Evolutionary conservation across 2,113 vertebrate species (phyloP).

Genomic region (Scomber colias): DNA sequence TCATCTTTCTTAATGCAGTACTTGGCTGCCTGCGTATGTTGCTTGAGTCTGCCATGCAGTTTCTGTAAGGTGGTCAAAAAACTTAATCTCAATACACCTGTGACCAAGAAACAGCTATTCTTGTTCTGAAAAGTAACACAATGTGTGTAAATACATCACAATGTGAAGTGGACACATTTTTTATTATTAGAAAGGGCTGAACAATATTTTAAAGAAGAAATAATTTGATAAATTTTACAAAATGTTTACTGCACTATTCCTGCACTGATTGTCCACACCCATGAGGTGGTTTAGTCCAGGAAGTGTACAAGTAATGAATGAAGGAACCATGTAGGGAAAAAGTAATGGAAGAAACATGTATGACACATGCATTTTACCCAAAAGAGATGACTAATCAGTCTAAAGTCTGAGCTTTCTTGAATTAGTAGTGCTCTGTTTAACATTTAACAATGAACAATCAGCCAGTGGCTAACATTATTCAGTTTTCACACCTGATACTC

Average conservation of each 20-base stretch:
- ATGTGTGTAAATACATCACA: no score
- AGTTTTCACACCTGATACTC: neutral
- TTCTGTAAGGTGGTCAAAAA: neutral
- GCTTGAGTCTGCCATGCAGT: slow-evolving; percentile 1
- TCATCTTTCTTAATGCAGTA: neutral
- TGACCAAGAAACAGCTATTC: neutral
- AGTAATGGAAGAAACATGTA: neutral
- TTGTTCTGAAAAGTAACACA: neutral
- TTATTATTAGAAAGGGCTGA: neutral
- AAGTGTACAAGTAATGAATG: neutral
- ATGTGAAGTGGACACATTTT: neutral
- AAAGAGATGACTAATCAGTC: neutral
- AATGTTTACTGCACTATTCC: slow-evolving; percentile 10
- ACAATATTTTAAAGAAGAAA: neutral
- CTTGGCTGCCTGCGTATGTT: slow-evolving; percentile 20
- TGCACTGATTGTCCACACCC: slow-evolving; percentile 24
- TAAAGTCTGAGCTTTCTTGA: no score
- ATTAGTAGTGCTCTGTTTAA: no score
- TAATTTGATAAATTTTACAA: neutral
- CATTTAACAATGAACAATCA: no score
- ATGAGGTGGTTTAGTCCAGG: neutral
- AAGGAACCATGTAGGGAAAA: no score
- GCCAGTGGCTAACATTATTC: neutral
- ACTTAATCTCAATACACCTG: slow-evolving; percentile 5
- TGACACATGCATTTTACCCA: neutral